These are phyloP conservation scores for Lutra lutra DNA, from an alignment of 2,797 vertebrate species.

Conservation along the genomic window DNA sequence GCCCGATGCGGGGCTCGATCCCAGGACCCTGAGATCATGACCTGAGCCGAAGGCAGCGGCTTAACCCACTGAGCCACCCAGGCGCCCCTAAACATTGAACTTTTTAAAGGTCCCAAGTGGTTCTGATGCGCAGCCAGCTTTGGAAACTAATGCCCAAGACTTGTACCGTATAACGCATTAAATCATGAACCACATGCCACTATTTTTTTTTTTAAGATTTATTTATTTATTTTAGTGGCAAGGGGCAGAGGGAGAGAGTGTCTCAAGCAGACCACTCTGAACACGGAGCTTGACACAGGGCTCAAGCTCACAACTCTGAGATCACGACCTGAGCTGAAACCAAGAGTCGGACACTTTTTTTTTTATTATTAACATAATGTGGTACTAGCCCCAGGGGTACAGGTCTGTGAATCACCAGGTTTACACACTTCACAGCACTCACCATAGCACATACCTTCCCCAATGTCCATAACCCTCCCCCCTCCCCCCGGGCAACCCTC, in stretches of 20 bases:
- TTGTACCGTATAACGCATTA: background rate
- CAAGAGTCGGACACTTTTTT: too few relatives aligned
- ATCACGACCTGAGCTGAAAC: background rate
- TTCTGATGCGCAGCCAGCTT: background rate
- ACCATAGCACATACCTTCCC: too few relatives aligned
- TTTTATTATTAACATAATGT: too few relatives aligned
- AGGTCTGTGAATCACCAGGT: too few relatives aligned
- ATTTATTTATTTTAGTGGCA: background rate
- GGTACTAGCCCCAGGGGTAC: too few relatives aligned
- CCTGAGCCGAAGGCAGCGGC: too few relatives aligned
- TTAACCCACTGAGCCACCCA: too few relatives aligned
- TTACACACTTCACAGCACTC: too few relatives aligned
- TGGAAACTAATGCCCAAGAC: background rate
- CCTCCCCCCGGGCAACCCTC: too few relatives aligned
- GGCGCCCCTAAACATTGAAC: background rate
- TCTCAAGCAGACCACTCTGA: background rate
- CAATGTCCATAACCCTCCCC: too few relatives aligned
- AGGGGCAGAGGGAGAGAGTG: background rate
- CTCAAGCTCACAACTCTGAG: background rate
- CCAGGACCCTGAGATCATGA: too few relatives aligned
- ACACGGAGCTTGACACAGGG: accelerated
- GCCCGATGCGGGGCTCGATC: too few relatives aligned
- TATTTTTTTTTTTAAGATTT: background rate
- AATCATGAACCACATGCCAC: background rate
- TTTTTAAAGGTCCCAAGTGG: background rate